Evolutionary conservation across 2,888 invertebrate genomes (phyloP).

Genomic region (Nudaria mundana): DNA sequence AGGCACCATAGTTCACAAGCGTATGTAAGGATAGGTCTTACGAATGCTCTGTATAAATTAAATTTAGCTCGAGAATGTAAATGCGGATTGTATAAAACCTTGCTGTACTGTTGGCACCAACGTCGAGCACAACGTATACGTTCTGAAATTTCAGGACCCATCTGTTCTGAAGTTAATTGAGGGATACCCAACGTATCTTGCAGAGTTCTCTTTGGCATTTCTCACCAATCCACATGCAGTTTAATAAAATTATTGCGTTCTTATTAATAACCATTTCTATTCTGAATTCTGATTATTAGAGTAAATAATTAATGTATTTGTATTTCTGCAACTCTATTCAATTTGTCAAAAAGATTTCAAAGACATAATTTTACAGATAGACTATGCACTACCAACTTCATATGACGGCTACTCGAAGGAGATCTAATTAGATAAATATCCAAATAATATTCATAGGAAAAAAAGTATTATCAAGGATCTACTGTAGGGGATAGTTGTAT

Average conservation of each 20-base stretch:
- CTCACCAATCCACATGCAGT: neutral
- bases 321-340: no score
- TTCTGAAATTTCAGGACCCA: conserved; percentile 40
- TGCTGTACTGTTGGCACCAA: conserved; percentile 47
- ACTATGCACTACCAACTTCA: no score
- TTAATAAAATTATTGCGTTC: neutral
- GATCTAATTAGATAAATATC: no score
- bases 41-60: conserved; percentile 47
- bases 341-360: no score
- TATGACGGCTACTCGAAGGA: no score
- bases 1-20: conserved; percentile 58
- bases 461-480: no score
- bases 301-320: no score
- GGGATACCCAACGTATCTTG: conserved; percentile 33
- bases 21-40: conserved; percentile 54
- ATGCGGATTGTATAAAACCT: conserved; percentile 36
- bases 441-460: no score
- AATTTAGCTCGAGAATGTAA: conserved; percentile 41
- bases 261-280: no score
- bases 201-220: conserved; percentile 21
- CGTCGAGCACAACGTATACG: conserved; percentile 47
- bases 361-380: no score
- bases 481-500: no score
- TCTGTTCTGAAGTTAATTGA: conserved; percentile 28
- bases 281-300: no score